phyloP scores from a whole-genome alignment of 1,140 invertebrate species.

The Brachionus rubens region DNA sequence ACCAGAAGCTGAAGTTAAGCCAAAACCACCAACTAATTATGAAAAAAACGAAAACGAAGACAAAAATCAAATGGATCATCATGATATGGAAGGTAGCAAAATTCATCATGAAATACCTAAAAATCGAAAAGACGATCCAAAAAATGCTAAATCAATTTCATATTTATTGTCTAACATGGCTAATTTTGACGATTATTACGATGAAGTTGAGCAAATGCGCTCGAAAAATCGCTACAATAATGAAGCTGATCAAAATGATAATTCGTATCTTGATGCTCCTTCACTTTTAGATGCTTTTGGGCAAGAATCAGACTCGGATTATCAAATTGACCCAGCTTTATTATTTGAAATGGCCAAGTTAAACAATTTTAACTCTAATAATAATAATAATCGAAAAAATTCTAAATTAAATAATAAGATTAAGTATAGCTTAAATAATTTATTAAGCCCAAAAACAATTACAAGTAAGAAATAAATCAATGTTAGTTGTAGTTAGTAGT shows the following conservation, averaged over 20 bases:
- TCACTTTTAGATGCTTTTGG: neutral
- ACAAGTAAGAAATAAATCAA: slow-evolving; percentile 21
- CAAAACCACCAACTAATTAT: neutral
- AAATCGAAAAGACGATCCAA: neutral
- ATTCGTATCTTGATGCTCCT: slow-evolving; percentile 14
- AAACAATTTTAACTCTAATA: slow-evolving; percentile 4
- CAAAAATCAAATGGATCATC: neutral
- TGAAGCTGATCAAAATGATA: slow-evolving; percentile 21
- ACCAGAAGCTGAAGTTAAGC: slow-evolving; percentile 38
- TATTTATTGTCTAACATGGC: neutral
- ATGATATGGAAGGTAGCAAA: slow-evolving; percentile 45
- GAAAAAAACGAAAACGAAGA: neutral
- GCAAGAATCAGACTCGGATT: slow-evolving; percentile 1
- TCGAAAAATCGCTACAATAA: slow-evolving; percentile 22
- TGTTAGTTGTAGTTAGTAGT: neutral
- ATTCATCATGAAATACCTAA: slow-evolving; percentile 36
- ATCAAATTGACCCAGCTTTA: slow-evolving; percentile 15
- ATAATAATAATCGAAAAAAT: slow-evolving; percentile 14
- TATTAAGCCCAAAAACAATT: neutral
- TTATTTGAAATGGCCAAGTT: slow-evolving; percentile 33
- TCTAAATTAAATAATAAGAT: slow-evolving; percentile 18
- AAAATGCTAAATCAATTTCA: neutral
- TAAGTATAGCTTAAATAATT: slow-evolving; percentile 19
- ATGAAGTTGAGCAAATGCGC: slow-evolving; percentile 35
- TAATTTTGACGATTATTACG: slow-evolving; percentile 8